Evolutionary conservation across 2,797 vertebrate genomes (phyloP).

Genomic region (Cyclopterus lumpus): DNA sequence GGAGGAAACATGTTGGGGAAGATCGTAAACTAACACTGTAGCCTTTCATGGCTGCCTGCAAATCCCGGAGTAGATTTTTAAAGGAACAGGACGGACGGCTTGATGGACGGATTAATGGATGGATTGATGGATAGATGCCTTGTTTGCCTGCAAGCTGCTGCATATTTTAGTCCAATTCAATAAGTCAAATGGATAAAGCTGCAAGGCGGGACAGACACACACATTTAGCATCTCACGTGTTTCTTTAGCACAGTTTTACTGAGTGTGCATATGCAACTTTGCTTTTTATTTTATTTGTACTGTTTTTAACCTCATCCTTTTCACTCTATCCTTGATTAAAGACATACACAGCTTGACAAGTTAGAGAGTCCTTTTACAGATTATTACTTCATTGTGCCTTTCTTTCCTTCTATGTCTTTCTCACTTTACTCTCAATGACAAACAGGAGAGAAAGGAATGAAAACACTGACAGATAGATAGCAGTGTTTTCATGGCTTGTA

Average conservation of each 20-base stretch:
- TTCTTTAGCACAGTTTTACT: not conserved
- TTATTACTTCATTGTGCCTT: not conserved
- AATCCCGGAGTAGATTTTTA: slow-evolving; percentile 70
- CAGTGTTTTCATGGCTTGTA: not conserved
- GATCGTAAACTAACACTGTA: slow-evolving; percentile 75
- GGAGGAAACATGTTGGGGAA: slow-evolving; percentile 63
- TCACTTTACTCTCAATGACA: not conserved
- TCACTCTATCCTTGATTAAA: not conserved
- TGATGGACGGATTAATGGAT: not conserved
- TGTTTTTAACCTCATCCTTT: not conserved
- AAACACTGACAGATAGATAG: not conserved
- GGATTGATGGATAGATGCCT: slow-evolving; percentile 9
- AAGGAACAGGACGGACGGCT: slow-evolving; percentile 18
- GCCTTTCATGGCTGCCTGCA: slow-evolving; percentile 57
- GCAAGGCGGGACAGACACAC: not conserved
- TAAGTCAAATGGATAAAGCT: slow-evolving; percentile 51
- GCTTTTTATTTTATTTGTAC: not conserved
- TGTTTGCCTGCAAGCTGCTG: slow-evolving; percentile 46
- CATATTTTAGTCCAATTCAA: slow-evolving; percentile 66
- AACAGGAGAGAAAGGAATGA: not conserved
- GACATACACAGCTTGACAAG: not conserved
- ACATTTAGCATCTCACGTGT: not conserved
- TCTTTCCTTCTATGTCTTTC: not conserved
- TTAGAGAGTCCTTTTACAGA: not conserved
- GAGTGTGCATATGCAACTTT: not conserved